These are phyloP conservation scores for Brachypterus glaber DNA, from an alignment of 2,888 invertebrate species.

Conservation along the genomic window DNA sequence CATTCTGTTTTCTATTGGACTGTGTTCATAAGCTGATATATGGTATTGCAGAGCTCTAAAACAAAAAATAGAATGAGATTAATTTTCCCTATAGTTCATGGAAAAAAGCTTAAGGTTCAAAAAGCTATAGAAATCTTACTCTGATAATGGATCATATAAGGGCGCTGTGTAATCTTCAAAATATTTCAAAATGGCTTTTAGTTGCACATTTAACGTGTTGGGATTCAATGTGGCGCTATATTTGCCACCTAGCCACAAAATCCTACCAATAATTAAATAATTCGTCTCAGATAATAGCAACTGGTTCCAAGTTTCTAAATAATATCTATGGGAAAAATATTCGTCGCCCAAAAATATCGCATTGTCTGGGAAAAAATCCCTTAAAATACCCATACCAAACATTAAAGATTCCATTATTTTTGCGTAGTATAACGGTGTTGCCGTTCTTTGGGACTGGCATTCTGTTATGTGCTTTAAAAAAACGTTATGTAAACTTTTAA, in stretches of 20 bases:
- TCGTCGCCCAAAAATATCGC: slow-evolving; percentile 8
- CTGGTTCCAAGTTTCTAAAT: slow-evolving; percentile 21
- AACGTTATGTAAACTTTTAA: slow-evolving; percentile 19
- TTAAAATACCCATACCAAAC: slow-evolving; percentile 20
- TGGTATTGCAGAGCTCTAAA: slow-evolving; percentile 22
- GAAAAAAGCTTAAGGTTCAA: not conserved
- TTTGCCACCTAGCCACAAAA: slow-evolving; percentile 22
- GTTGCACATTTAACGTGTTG: slow-evolving; percentile 17
- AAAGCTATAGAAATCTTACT: slow-evolving; percentile 15
- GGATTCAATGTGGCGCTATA: slow-evolving; percentile 17
- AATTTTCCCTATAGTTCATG: not conserved
- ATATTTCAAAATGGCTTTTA: slow-evolving; percentile 17
- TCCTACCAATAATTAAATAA: slow-evolving; percentile 14
- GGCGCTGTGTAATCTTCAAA: slow-evolving; percentile 13
- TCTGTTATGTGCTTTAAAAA: slow-evolving; percentile 21
- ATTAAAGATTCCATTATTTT: slow-evolving; percentile 23
- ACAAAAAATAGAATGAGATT: slow-evolving; percentile 10
- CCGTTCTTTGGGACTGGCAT: slow-evolving; percentile 11
- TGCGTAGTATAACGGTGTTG: slow-evolving; percentile 17
- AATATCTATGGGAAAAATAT: slow-evolving; percentile 17
- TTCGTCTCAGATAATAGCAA: slow-evolving; percentile 10
- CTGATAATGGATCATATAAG: slow-evolving; percentile 18
- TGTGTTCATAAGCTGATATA: slow-evolving; percentile 14
- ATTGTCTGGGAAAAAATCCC: slow-evolving; percentile 13
- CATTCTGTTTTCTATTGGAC: slow-evolving; percentile 16